These are phyloP conservation scores for Phacellophora camtschatica DNA, from an alignment of 30 jellyfish, hydroid and myxozoan genomes.

Conservation along the genomic window DNA sequence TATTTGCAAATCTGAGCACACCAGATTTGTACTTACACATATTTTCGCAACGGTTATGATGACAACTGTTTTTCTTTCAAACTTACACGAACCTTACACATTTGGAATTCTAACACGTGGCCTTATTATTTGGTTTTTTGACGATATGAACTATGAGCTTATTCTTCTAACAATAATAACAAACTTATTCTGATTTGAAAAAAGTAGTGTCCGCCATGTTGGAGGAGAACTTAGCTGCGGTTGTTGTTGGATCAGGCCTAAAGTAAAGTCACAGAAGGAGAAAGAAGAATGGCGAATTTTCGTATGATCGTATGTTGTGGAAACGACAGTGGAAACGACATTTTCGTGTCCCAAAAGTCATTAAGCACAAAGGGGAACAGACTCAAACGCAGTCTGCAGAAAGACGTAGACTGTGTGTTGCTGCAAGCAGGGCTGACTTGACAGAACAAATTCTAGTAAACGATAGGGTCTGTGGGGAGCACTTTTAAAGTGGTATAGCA, in stretches of 20 bases:
- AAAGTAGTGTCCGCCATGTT: conserved; percentile 7
- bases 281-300: neutral
- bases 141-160: too few relatives aligned
- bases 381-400: neutral
- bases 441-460: neutral
- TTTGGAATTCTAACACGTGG: too few relatives aligned
- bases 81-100: too few relatives aligned
- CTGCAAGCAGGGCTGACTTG: neutral
- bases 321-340: neutral
- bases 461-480: neutral
- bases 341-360: neutral
- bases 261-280: neutral
- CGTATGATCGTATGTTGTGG: conserved; percentile 1
- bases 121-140: too few relatives aligned
- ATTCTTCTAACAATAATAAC: too few relatives aligned
- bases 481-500: neutral
- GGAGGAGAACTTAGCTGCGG: neutral
- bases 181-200: neutral
- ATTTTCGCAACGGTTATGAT: too few relatives aligned
- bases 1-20: too few relatives aligned
- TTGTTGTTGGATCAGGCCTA: neutral
- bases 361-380: neutral
- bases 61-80: too few relatives aligned
- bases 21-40: too few relatives aligned
- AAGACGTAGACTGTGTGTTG: neutral